Evolutionary conservation across 2,797 vertebrate genomes (phyloP).

Genomic region (Euphonia xanthogaster): DNA sequence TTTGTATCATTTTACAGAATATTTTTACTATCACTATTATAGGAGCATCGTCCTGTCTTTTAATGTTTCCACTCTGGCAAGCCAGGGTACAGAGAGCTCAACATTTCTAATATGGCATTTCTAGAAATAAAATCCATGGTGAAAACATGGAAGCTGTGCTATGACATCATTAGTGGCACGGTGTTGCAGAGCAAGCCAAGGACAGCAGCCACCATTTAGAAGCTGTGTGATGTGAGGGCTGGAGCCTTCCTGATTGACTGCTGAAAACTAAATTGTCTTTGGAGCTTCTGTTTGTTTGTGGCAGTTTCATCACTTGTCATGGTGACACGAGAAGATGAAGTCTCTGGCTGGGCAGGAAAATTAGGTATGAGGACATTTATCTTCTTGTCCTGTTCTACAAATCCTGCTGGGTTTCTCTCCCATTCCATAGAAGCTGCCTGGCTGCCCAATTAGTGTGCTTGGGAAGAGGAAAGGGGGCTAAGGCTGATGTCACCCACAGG

Average conservation of each 20-base stretch:
- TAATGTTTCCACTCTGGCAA: not conserved
- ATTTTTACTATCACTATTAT: not conserved
- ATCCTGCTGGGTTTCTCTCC: not conserved
- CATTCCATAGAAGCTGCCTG: not conserved
- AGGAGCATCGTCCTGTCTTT: not conserved
- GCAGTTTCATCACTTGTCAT: not conserved
- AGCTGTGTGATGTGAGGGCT: not conserved
- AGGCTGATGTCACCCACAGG: not conserved
- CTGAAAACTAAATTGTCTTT: not conserved
- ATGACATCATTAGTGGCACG: not conserved
- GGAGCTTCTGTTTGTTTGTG: not conserved
- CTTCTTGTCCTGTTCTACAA: not conserved
- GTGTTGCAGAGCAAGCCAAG: not conserved
- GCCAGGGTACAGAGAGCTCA: not conserved
- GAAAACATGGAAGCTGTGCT: not conserved
- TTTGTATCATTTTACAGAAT: not conserved
- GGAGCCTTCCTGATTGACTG: not conserved
- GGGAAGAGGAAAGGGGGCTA: not conserved
- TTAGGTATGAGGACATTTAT: not conserved
- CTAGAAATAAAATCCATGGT: not conserved
- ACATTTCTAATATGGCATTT: not conserved
- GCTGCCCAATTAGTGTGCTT: not conserved
- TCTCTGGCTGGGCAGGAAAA: not conserved
- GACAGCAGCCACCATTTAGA: not conserved
- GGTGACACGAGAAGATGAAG: not conserved